phyloP scores from a whole-genome alignment of 35 echinoderm and acorn worm genomes.

The Lytechinus variegatus region DNA sequence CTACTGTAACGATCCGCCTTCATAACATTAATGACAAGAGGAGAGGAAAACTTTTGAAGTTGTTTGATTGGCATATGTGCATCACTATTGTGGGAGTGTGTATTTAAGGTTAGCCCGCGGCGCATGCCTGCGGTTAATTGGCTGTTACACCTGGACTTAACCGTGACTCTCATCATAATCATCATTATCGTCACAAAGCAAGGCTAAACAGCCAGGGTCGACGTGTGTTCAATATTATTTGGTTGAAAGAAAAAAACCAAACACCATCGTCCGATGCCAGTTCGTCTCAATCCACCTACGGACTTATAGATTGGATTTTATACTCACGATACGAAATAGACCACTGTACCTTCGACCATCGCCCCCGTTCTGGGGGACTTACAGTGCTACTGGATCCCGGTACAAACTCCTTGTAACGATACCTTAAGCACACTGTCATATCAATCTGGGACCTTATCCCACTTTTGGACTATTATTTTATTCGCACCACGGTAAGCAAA shows the following conservation, averaged over 20 bases:
- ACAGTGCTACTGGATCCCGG: background rate
- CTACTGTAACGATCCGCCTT: background rate
- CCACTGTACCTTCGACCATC: constrained; percentile 12
- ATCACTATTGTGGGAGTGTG: background rate
- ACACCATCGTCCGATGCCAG: background rate
- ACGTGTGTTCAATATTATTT: background rate
- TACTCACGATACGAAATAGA: background rate
- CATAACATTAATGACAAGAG: background rate
- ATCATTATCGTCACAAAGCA: background rate
- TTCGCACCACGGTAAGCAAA: constrained; percentile 49
- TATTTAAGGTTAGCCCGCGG: constrained; percentile 37
- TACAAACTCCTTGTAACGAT: background rate
- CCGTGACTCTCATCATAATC: background rate
- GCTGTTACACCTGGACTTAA: constrained; percentile 34
- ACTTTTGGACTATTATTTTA: constrained; percentile 25
- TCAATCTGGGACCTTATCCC: background rate
- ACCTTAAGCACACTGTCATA: background rate
- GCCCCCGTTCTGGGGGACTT: constrained; percentile 37
- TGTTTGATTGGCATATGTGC: constrained; percentile 27
- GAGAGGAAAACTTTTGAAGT: background rate
- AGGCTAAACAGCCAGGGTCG: constrained; percentile 14
- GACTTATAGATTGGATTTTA: constrained; percentile 49
- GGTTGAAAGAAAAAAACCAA: background rate
- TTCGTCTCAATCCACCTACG: constrained; percentile 18
- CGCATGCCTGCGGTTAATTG: constrained; percentile 54